phyloP scores from a whole-genome alignment of 2,888 invertebrate genomes.

The Caenorhabditis doughertyi region DNA sequence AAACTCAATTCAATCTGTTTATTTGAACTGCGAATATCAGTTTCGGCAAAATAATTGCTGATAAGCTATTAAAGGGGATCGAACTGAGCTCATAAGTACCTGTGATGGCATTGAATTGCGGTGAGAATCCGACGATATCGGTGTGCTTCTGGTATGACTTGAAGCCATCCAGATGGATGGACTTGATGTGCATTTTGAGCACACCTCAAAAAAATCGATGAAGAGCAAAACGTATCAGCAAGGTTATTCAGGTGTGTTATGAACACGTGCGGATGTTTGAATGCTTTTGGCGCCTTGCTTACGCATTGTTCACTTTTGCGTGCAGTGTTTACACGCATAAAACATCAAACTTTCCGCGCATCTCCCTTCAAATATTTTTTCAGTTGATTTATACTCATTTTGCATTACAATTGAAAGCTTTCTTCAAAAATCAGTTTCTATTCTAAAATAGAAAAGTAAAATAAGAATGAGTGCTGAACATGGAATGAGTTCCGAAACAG shows the following conservation, averaged over 20 bases:
- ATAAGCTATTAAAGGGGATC: too few species aligned
- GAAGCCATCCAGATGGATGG: slow-evolving; percentile 95
- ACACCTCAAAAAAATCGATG: neutral
- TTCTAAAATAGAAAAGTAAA: neutral
- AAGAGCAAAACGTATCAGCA: neutral
- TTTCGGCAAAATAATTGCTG: too few species aligned
- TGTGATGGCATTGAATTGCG: slow-evolving; percentile 40
- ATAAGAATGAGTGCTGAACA: neutral
- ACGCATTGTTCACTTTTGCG: neutral
- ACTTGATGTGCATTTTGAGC: slow-evolving; percentile 91
- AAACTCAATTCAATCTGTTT: neutral
- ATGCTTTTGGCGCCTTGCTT: slow-evolving; percentile 49
- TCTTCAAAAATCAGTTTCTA: neutral
- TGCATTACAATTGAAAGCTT: neutral
- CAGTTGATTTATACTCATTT: neutral
- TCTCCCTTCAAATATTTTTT: neutral
- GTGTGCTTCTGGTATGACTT: slow-evolving; percentile 97
- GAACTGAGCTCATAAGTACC: too few species aligned
- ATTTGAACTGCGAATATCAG: too few species aligned
- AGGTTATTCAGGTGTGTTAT: neutral
- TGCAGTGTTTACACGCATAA: slow-evolving; percentile 31
- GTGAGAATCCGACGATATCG: slow-evolving; percentile 90
- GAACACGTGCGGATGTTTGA: slow-evolving; percentile 8
- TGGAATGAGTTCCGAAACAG: slow-evolving; percentile 53
- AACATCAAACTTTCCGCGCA: slow-evolving; percentile 7